These are phyloP conservation scores for Heliconius hermathena DNA, from an alignment of 1,140 invertebrate species.

Conservation along the genomic window DNA sequence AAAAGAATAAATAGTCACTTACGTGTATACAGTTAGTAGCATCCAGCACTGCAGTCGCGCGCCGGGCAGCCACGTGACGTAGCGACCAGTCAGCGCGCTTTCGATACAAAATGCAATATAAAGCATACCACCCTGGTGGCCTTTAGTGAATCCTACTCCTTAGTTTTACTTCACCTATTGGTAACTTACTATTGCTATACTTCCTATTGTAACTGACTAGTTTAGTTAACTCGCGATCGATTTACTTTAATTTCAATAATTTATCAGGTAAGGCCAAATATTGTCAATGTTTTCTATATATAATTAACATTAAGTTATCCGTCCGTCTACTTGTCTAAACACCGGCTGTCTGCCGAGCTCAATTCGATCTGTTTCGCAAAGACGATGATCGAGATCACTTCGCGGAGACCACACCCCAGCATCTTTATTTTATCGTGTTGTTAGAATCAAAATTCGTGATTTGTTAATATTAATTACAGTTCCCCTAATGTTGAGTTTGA, in stretches of 20 bases:
- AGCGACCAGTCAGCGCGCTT: slow-evolving; percentile 82
- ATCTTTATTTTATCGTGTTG: slow-evolving; percentile 67
- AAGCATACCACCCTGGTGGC: slow-evolving; percentile 78
- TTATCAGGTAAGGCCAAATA: slow-evolving; percentile 51
- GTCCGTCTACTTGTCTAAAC: slow-evolving; percentile 79
- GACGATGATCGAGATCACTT: slow-evolving; percentile 66
- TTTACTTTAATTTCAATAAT: slow-evolving; percentile 45
- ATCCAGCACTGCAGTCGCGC: slow-evolving; percentile 82
- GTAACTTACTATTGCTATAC: slow-evolving; percentile 71
- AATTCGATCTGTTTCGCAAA: slow-evolving; percentile 56
- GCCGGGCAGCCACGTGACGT: slow-evolving; percentile 82
- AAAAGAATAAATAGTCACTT: slow-evolving; percentile 50
- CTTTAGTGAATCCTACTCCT: slow-evolving; percentile 50
- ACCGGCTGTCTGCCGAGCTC: slow-evolving; percentile 76
- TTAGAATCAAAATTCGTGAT: slow-evolving; percentile 51
- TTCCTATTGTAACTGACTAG: slow-evolving; percentile 66
- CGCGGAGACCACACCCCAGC: slow-evolving; percentile 74
- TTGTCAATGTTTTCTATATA: slow-evolving; percentile 37
- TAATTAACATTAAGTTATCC: slow-evolving; percentile 52
- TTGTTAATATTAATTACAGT: slow-evolving; percentile 46
- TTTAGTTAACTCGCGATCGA: slow-evolving; percentile 48
- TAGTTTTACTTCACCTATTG: slow-evolving; percentile 52
- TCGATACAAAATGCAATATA: slow-evolving; percentile 81
- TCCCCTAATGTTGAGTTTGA: slow-evolving; percentile 46
- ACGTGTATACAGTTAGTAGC: slow-evolving; percentile 83